Evolutionary conservation across 2,113 vertebrate genomes (phyloP).

Genomic region (Abramis brama): DNA sequence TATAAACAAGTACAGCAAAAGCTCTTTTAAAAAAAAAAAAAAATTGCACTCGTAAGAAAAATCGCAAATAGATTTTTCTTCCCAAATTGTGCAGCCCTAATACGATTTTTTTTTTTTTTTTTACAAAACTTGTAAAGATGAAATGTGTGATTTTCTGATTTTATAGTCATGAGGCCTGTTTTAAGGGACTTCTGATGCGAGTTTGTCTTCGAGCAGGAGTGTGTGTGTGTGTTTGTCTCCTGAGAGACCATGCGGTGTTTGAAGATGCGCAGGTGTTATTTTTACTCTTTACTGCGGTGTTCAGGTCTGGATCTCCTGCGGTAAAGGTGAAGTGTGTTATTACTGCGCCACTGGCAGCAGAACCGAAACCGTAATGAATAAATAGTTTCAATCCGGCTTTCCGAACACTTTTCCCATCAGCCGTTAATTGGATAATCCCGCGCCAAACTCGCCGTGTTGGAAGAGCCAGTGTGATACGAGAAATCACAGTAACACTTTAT

Average conservation of each 20-base stretch:
- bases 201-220: not conserved
- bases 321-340: not conserved
- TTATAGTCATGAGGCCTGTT: not conserved
- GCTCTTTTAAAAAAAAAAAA: too few relatives aligned
- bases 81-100: not conserved
- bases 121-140: not conserved
- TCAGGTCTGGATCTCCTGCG: not conserved
- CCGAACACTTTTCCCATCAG: not conserved
- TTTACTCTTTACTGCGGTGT: not conserved
- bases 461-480: too few relatives aligned
- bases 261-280: not conserved
- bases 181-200: not conserved
- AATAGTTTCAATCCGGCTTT: not conserved
- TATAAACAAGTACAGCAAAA: too few relatives aligned
- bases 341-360: not conserved
- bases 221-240: not conserved
- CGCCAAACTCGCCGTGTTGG: too few relatives aligned
- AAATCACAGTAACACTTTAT: too few relatives aligned
- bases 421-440: too few relatives aligned
- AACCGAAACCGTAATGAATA: not conserved
- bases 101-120: not conserved
- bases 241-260: not conserved
- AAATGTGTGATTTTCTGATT: not conserved
- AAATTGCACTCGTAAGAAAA: too few relatives aligned
- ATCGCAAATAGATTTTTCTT: not conserved